Evolutionary conservation across 2,113 vertebrate species (phyloP).

Genomic region (Salvator merianae): DNA sequence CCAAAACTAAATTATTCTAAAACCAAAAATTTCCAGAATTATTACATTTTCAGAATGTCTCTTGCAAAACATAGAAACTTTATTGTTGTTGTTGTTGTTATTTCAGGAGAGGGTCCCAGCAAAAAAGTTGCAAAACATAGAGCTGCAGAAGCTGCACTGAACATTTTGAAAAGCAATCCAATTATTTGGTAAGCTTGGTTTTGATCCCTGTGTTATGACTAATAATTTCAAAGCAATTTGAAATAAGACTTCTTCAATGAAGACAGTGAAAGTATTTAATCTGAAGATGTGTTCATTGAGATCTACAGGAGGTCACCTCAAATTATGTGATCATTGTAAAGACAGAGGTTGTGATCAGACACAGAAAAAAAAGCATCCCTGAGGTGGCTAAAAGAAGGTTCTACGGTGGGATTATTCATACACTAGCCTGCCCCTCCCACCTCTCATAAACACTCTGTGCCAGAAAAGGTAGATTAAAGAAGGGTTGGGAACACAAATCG

Average conservation of each 20-base stretch:
- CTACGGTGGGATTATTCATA: too few relatives aligned
- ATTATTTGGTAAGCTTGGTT: slow-evolving; percentile 75
- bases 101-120: slow-evolving; percentile 85
- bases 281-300: too few relatives aligned
- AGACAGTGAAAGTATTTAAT: neutral
- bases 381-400: too few relatives aligned
- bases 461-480: too few relatives aligned
- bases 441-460: too few relatives aligned
- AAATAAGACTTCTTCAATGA: neutral
- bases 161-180: slow-evolving; percentile 75
- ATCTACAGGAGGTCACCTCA: neutral
- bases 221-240: too few relatives aligned
- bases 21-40: neutral
- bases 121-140: slow-evolving; percentile 91
- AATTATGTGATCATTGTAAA: neutral
- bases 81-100: slow-evolving; percentile 7
- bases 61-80: neutral
- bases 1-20: neutral
- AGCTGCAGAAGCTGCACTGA: slow-evolving; percentile 85
- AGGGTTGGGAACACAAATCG: too few relatives aligned
- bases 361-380: too few relatives aligned
- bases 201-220: neutral
- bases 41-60: neutral
- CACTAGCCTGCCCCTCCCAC: too few relatives aligned
- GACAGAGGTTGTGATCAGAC: neutral